Evolutionary conservation across 1,140 invertebrate genomes (phyloP).

Genomic region (Lepidurus apus): DNA sequence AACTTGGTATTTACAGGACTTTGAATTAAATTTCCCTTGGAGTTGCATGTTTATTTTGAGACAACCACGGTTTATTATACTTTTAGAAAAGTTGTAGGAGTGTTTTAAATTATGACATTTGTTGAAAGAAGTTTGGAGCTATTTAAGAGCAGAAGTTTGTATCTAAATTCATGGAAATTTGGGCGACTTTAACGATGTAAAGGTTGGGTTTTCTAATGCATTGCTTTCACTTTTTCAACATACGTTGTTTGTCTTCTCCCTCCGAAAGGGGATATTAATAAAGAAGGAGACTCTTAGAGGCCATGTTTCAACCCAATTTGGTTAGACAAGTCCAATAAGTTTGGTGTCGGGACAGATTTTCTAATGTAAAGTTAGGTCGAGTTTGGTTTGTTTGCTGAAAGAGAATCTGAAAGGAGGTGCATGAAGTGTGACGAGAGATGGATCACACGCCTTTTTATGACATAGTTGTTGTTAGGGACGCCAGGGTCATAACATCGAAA

Average conservation of each 20-base stretch:
- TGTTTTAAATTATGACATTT: too few relatives aligned
- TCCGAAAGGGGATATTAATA: neutral
- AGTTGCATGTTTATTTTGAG: too few relatives aligned
- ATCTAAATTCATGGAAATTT: too few relatives aligned
- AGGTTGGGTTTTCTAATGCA: too few relatives aligned
- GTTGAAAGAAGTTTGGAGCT: too few relatives aligned
- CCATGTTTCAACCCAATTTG: neutral
- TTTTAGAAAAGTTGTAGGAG: too few relatives aligned
- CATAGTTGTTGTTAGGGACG: neutral
- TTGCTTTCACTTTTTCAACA: neutral
- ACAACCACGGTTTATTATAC: too few relatives aligned
- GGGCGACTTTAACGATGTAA: too few relatives aligned
- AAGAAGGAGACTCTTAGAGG: neutral
- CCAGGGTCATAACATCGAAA: neutral
- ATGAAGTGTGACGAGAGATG: neutral
- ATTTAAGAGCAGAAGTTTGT: too few relatives aligned
- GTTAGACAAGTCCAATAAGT: neutral
- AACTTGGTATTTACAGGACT: too few relatives aligned
- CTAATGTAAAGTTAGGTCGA: neutral
- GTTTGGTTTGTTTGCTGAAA: neutral
- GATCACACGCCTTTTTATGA: neutral
- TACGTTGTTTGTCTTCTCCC: neutral
- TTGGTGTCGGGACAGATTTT: neutral
- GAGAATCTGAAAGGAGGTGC: neutral
- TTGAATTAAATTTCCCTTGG: too few relatives aligned